phyloP scores from a whole-genome alignment of 2,888 invertebrate genomes.

The Leptinotarsa tumamoca region DNA sequence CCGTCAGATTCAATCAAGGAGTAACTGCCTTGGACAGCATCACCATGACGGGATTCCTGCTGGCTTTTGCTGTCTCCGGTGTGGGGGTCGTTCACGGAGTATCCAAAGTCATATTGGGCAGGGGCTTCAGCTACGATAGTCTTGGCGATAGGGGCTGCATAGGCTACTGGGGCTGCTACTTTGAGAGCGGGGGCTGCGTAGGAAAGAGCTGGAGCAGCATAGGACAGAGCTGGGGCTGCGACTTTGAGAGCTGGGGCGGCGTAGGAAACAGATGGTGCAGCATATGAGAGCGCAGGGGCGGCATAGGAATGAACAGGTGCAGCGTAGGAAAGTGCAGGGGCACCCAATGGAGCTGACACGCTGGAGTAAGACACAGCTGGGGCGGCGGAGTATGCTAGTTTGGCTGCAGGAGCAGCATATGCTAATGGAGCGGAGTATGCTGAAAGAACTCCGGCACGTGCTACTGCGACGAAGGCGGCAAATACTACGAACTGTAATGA shows the following conservation, averaged over 20 bases:
- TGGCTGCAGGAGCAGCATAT: slow-evolving; percentile 40
- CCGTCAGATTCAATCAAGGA: slow-evolving; percentile 70
- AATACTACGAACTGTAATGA: slow-evolving; percentile 54
- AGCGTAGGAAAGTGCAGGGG: slow-evolving; percentile 25
- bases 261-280: slow-evolving; percentile 56
- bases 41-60: slow-evolving; percentile 72
- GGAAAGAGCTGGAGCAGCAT: slow-evolving; percentile 43
- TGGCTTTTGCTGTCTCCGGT: slow-evolving; percentile 71
- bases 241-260: slow-evolving; percentile 60
- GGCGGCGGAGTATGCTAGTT: slow-evolving; percentile 46
- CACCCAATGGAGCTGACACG: slow-evolving; percentile 59
- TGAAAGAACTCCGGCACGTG: slow-evolving; percentile 49
- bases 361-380: slow-evolving; percentile 54
- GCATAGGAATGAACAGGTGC: slow-evolving; percentile 46
- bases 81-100: slow-evolving; percentile 51
- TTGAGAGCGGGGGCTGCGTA: slow-evolving; percentile 43
- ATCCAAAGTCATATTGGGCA: slow-evolving; percentile 49
- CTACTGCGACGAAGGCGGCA: slow-evolving; percentile 53
- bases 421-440: slow-evolving; percentile 47
- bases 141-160: slow-evolving; percentile 40
- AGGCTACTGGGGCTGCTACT: slow-evolving; percentile 49
- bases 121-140: slow-evolving; percentile 51
- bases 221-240: slow-evolving; percentile 48
- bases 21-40: slow-evolving; percentile 68
- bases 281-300: slow-evolving; percentile 62